A percentile compares a stretch with the other conserved stretches of the same genome.
Conservation (phyloP, 2,888 invertebrate genomes). For the Nemurella pictetii region DNA sequence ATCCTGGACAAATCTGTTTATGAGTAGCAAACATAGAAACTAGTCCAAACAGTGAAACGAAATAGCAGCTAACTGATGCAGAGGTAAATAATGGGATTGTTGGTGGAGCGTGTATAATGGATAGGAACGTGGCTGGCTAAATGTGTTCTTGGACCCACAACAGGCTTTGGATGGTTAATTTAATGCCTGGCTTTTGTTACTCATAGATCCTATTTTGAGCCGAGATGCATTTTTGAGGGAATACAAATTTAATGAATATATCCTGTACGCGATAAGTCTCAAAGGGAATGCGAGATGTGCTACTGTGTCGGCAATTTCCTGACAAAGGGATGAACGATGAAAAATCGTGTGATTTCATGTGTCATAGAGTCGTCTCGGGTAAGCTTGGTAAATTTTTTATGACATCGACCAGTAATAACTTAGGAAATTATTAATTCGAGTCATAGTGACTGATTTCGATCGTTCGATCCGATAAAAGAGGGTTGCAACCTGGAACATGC, state of each 20-base stretch:
- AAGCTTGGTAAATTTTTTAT: too few species aligned
- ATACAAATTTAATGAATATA: background rate
- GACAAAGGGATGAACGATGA: background rate
- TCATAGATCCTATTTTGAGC: background rate
- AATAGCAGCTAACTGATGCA: conserved; percentile 10
- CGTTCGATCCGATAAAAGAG: background rate
- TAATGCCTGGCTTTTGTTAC: background rate
- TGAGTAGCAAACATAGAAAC: conserved; percentile 37
- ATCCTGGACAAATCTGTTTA: conserved; percentile 36
- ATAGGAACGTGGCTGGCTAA: background rate
- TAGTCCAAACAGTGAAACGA: conserved; percentile 1
- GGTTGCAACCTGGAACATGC: background rate
- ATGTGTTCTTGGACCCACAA: background rate
- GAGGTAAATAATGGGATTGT: conserved; percentile 25
- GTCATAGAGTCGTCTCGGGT: background rate
- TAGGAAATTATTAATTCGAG: background rate
- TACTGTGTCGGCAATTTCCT: background rate
- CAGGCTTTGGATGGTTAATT: background rate
- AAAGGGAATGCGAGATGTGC: background rate
- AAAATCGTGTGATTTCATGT: background rate
- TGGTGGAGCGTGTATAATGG: background rate
- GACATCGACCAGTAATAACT: background rate
- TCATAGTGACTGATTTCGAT: background rate
- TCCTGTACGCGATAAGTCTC: background rate
- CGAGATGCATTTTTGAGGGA: background rate